These are phyloP conservation scores for Phyllostomus discolor DNA, from an alignment of 2,113 vertebrate genomes.

Conservation along the genomic window DNA sequence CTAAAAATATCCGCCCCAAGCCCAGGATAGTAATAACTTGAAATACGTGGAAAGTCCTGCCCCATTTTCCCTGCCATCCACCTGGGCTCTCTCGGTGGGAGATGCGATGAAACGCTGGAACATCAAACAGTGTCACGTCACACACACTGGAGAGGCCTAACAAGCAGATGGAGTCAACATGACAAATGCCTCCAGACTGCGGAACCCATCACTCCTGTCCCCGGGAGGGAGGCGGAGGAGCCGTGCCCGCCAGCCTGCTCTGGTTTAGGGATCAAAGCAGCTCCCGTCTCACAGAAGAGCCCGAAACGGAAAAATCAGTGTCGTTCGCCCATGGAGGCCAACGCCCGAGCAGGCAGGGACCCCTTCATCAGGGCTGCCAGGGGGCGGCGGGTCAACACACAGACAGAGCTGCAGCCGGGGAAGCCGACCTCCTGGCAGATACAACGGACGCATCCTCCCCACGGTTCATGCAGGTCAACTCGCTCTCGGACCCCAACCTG, in stretches of 20 bases:
- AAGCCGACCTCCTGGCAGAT: fast-evolving
- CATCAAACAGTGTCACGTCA: not conserved
- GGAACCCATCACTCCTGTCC: not conserved
- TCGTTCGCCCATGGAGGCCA: slow-evolving; percentile 3
- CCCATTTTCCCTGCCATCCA: not conserved
- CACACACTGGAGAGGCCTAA: not conserved
- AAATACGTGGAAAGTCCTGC: not conserved
- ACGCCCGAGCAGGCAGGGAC: not conserved
- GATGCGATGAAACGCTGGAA: not conserved
- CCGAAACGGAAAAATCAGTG: not conserved
- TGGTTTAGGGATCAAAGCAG: slow-evolving; percentile 11
- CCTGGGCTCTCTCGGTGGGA: not conserved
- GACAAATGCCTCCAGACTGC: not conserved
- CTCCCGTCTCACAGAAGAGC: slow-evolving; percentile 31
- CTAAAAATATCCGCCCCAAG: not conserved
- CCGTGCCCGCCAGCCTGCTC: not conserved
- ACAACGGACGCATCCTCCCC: not conserved
- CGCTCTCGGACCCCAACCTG: not conserved
- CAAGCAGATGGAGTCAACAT: not conserved
- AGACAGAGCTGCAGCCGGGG: not conserved
- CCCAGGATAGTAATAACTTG: not conserved
- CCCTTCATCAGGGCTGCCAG: not conserved
- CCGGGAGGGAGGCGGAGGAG: not conserved
- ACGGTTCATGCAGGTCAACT: not conserved
- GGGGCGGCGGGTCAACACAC: not conserved